These are phyloP conservation scores for Eristalis pertinax DNA, from an alignment of 2,888 invertebrate genomes.

Conservation along the genomic window DNA sequence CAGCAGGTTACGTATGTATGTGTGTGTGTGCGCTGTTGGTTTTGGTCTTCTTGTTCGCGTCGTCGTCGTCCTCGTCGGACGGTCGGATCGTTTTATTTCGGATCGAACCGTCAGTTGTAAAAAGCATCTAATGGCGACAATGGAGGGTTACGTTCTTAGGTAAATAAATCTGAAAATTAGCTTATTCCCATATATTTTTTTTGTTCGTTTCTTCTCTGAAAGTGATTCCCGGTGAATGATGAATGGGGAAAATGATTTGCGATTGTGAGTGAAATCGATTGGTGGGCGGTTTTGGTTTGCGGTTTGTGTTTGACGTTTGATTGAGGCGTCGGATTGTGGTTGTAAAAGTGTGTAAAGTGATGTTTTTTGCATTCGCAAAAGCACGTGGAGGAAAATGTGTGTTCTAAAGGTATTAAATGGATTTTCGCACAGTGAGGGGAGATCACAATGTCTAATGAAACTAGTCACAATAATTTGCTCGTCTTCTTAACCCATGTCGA, in stretches of 20 bases:
- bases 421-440: too few species aligned
- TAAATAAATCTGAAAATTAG: conserved; percentile 41
- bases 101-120: not conserved
- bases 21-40: conserved; percentile 7
- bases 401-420: not conserved
- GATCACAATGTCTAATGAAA: too few species aligned
- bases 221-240: not conserved
- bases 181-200: not conserved
- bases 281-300: not conserved
- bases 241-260: not conserved
- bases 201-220: not conserved
- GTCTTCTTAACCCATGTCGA: too few species aligned
- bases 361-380: not conserved
- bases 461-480: too few species aligned
- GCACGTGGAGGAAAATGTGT: not conserved
- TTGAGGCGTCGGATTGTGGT: not conserved
- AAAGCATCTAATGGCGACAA: conserved; percentile 19
- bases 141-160: conserved; percentile 36
- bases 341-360: not conserved
- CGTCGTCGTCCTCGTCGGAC: not conserved
- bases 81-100: conserved; percentile 2
- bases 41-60: not conserved
- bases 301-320: not conserved
- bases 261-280: not conserved
- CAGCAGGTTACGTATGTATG: conserved; percentile 43